Evolutionary conservation across 1,140 invertebrate species (phyloP).

Genomic region (Geopemphigus sp.): DNA sequence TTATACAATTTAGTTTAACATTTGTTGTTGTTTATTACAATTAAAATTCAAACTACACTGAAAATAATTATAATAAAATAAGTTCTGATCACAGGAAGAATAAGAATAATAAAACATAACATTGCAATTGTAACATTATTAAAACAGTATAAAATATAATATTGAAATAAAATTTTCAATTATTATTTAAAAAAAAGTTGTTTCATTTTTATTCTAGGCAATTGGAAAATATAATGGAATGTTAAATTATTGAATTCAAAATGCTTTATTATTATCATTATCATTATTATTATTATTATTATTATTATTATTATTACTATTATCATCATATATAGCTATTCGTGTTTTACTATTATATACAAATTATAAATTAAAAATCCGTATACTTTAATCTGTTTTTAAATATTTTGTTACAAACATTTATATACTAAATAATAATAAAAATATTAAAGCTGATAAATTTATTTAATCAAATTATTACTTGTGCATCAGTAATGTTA

Average conservation of each 20-base stretch:
- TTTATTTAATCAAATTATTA: background rate
- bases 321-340: background rate
- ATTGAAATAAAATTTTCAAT: background rate
- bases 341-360: background rate
- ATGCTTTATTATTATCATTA: background rate
- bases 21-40: background rate
- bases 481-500: background rate
- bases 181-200: background rate
- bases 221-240: conserved; percentile 21
- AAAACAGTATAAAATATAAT: background rate
- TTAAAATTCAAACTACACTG: background rate
- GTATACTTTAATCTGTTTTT: background rate
- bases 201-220: background rate
- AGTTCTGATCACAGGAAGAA: background rate
- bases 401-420: background rate
- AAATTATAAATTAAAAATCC: background rate
- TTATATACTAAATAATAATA: background rate
- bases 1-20: conserved; percentile 8
- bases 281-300: no score
- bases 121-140: background rate
- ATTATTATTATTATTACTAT: background rate
- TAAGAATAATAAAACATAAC: background rate
- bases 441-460: background rate
- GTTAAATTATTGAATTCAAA: background rate
- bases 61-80: background rate